Evolutionary conservation across 1,140 invertebrate genomes (phyloP), one percentile per base, ranked within the genome.

Genomic region (Asobara japonica): DNA sequence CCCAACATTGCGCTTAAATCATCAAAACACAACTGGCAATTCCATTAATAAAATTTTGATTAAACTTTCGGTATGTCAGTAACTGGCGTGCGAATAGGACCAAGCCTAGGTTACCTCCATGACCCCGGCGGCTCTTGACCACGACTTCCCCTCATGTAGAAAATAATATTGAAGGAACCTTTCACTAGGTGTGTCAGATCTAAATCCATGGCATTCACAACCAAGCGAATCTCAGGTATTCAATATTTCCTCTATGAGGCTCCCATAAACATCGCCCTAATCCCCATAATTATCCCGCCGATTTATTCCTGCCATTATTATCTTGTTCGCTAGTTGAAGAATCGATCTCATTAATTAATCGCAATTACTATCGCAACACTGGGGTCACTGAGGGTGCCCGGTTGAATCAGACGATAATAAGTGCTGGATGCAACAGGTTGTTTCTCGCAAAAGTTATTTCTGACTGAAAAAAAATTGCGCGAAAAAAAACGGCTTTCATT

Each of bases 151-250:
- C 22, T 11, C 11, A 6, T 13, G 18, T 22, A 30, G 20, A 48
- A 29, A 73, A 33, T 45, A 38, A 69, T 13, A 33, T 20, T 33
- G 13, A n/a, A 69, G 31, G 38, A 62, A 75, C 74, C 74, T 75
- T 75, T 75, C 74, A 75, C 74, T 70, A 75, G 74, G 74, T 75
- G 74, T 75, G 74, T 75, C 74, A 48, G 61, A 38, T 74, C 73
- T 74, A 27, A 72, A 75, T 72, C 71, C 66, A 60, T 16, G 48
- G 18, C n/a, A 60, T 30, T 30, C 25, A 69, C 22, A 33, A 3
- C 16, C 51, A 27, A 27, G 25, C 11, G 51, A 56, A 56, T 56
- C 51, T 10, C 22, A 27, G 22, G 22, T 56, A 56, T 56, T 56
- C 20, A 56, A 56, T 56, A 25, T 56, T 56, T 56, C 18, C 51